phyloP scores from a whole-genome alignment of 92 coral and sea anemone genomes.

The Epizoanthus stellaris region DNA sequence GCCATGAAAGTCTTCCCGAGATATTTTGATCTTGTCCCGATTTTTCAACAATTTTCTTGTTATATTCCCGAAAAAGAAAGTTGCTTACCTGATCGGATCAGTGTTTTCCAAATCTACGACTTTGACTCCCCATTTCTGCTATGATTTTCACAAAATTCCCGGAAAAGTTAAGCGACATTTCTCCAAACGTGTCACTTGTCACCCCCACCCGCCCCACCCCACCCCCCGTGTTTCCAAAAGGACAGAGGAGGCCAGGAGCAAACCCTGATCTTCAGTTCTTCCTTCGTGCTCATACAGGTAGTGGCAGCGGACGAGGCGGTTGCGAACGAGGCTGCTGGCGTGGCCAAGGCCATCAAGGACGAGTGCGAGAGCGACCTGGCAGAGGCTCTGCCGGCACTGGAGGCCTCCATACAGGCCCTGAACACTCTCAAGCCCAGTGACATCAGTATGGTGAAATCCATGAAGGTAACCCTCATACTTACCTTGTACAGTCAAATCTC shows the following conservation, averaged over 20 bases:
- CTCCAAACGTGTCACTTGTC: no score
- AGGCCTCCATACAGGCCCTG: constrained; percentile 97
- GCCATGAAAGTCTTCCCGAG: background rate
- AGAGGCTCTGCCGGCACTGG: constrained; percentile 98
- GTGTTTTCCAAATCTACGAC: no score
- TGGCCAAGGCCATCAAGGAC: constrained; percentile 96
- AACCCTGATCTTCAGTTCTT: no score
- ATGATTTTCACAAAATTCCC: no score
- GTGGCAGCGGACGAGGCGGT: constrained; percentile 99
- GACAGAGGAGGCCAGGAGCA: no score
- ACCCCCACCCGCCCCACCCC: no score
- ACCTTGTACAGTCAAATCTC: background rate
- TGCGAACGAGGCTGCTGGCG: constrained; percentile 99
- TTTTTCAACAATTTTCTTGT: background rate
- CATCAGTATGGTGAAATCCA: constrained; percentile 97
- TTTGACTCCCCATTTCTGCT: no score
- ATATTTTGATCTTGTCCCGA: background rate
- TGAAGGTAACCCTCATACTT: constrained; percentile 75
- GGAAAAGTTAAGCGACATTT: no score
- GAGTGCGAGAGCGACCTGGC: constrained; percentile 99
- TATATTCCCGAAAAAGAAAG: no score
- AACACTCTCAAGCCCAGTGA: constrained; percentile 99
- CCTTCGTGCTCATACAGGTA: constrained; percentile 54
- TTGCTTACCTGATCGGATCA: no score
- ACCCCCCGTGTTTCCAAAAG: no score